Percentiles rank a stretch among this genome's conserved stretches.
phyloP scores from a whole-genome alignment of 2,113 vertebrate species.

The Laticauda colubrina region DNA sequence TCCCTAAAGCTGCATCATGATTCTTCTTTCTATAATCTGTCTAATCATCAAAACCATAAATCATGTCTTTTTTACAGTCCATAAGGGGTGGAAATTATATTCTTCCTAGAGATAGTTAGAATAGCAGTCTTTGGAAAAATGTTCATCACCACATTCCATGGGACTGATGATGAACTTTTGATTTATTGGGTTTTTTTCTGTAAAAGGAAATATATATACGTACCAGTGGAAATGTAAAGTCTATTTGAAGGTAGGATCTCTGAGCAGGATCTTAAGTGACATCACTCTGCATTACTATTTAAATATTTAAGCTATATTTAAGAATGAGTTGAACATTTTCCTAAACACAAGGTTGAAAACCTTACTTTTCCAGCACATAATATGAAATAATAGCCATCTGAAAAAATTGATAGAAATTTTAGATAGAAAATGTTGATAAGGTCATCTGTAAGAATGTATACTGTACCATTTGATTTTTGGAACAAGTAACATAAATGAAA shows the following conservation, averaged over 20 bases:
- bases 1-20: neutral
- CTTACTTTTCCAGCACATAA: conserved; percentile 8
- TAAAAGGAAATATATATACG: neutral
- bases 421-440: neutral
- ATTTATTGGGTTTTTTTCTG: neutral
- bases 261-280: neutral
- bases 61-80: neutral
- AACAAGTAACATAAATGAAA: neutral
- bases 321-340: neutral
- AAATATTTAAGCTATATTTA: neutral
- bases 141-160: neutral
- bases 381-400: neutral
- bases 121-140: neutral
- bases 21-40: neutral
- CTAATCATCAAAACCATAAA: neutral
- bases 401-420: neutral
- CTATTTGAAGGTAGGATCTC: neutral
- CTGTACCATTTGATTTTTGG: neutral
- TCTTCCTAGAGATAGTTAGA: neutral
- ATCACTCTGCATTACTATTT: neutral
- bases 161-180: neutral
- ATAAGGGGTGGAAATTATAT: neutral
- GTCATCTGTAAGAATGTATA: neutral
- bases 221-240: neutral
- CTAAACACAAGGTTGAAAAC: neutral